These are phyloP conservation scores for Lophochroa leadbeateri DNA, from an alignment of 2,113 vertebrate genomes.

Conservation along the genomic window DNA sequence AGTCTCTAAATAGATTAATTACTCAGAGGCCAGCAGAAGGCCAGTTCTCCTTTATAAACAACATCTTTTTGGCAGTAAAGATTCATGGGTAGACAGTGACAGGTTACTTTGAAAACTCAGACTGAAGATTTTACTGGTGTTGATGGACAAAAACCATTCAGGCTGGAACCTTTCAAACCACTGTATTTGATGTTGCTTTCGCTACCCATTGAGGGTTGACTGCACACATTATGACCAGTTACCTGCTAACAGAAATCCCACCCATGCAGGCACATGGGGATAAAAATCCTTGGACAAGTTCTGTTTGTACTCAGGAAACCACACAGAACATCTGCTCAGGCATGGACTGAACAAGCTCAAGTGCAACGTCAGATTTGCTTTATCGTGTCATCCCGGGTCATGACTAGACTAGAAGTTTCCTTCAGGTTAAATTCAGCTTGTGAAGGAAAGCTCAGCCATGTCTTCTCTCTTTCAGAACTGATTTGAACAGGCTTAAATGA, in stretches of 20 bases:
- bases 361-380: neutral
- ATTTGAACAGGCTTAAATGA: neutral
- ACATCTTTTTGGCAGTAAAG: slow-evolving; percentile 1
- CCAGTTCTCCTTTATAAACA: slow-evolving; percentile 34
- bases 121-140: neutral
- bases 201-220: neutral
- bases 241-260: slow-evolving; percentile 41
- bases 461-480: neutral
- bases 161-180: slow-evolving; percentile 11
- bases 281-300: slow-evolving; percentile 26
- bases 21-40: slow-evolving; percentile 20
- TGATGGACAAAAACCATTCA: neutral
- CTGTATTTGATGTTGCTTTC: neutral
- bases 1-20: slow-evolving; percentile 15
- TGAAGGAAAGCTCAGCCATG: neutral
- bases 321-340: neutral
- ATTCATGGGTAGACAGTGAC: neutral
- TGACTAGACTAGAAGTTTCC: neutral
- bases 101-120: slow-evolving; percentile 10
- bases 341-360: neutral
- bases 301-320: slow-evolving; percentile 4
- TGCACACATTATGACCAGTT: neutral
- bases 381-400: neutral
- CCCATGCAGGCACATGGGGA: neutral
- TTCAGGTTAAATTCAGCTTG: neutral